Evolutionary conservation across 2,797 vertebrate species (phyloP).

Genomic region (Decapterus maruadsi): DNA sequence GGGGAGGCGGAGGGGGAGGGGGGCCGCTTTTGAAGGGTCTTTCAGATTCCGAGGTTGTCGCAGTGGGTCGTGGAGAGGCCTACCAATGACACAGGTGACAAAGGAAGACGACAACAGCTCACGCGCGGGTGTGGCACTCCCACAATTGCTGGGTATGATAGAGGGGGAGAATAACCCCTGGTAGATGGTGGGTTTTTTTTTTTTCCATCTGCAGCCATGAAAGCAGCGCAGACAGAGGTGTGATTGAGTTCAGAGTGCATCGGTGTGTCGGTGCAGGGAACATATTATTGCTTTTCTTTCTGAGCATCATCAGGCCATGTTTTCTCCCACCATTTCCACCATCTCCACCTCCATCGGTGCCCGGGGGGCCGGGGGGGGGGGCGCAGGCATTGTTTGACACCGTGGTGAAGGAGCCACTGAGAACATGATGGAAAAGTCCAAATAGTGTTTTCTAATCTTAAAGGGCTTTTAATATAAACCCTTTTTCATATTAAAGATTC

Average conservation of each 20-base stretch:
- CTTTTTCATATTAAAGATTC: no score
- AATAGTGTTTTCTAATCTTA: background rate
- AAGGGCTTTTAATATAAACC: no score
- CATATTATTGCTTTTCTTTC: constrained; percentile 55
- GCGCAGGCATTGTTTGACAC: constrained; percentile 33
- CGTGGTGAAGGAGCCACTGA: constrained; percentile 14
- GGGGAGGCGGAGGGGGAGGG: constrained; percentile 17
- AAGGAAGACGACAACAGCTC: constrained; percentile 56
- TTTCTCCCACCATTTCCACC: constrained; percentile 40
- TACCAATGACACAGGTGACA: constrained; percentile 71
- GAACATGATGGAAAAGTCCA: constrained; percentile 19
- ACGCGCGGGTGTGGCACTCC: constrained; percentile 31
- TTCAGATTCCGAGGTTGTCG: constrained; percentile 65
- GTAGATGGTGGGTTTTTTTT: constrained; percentile 16
- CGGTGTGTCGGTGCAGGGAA: constrained; percentile 49
- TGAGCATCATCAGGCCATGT: constrained; percentile 4
- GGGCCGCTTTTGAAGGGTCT: constrained; percentile 66
- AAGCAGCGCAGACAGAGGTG: constrained; percentile 41
- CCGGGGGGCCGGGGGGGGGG: constrained; percentile 9
- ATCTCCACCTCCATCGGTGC: background rate
- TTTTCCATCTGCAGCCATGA: constrained; percentile 41
- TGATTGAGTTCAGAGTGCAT: constrained; percentile 77
- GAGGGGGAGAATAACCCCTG: constrained; percentile 51
- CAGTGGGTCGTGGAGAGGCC: constrained; percentile 59
- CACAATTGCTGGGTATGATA: constrained; percentile 48